Evolutionary conservation across 2,888 invertebrate genomes (phyloP), one percentile per base, ranked within the genome.

Genomic region (Myopa tessellatipennis): DNA sequence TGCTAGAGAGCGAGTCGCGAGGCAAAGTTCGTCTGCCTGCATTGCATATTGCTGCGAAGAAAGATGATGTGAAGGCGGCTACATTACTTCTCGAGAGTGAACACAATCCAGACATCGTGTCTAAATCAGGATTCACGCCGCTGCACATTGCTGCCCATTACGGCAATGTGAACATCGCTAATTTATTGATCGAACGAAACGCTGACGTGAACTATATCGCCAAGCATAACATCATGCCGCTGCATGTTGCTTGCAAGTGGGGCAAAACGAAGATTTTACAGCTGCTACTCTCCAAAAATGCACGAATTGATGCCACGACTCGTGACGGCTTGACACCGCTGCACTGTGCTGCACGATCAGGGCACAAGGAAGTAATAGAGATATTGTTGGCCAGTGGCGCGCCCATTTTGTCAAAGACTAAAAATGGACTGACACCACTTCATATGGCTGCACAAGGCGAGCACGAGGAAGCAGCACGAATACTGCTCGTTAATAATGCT

Each of bases 401-500:
- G 2, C 97, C 98, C 0, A 97, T 98, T 86, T 93, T 96, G 78
- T 96, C 98, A 78, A 98, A 98, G 90, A 98, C 98, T 4, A 99
- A 98, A 93, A 96, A 96, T 87, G 96, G 98, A 16, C 91, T 99
- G 82, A 96, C 98, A n/a, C 98, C 98, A 61, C 91, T 99, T 82
- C 99, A 99, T 90, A 99, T 99, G 98, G 96, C 98, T 79, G 96
- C 98, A 74, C 98, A 99, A 90, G 99, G 99, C 80, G 98, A 99
- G 90, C 98, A 99, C 89, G 97, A 98, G 82, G 98, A 98, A 89
- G 97, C 98, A 79, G 98, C 98, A 6, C 92, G 97, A 75, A 95
- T 97, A 73, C 91, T 99, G 8, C 92, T 99, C 14, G 93, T 96
- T 83, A 96, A 98, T 89, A 96, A 97, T 81, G 98, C 98, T 2